Evolutionary conservation across 2,888 invertebrate genomes (phyloP), one percentile per base, ranked within the genome.

Genomic region (Galerucella calmariensis): DNA sequence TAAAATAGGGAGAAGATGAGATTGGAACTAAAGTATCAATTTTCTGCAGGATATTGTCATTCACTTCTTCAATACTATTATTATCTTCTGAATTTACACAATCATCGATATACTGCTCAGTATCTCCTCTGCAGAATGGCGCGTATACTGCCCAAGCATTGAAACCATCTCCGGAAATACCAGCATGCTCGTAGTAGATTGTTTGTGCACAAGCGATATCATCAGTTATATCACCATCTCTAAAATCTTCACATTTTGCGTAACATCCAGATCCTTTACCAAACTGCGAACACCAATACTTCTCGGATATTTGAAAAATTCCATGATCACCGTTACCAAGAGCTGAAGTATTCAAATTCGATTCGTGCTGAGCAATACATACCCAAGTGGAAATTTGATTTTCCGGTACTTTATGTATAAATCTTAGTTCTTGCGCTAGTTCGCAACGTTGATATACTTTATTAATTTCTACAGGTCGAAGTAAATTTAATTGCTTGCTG

Each of bases 131-230:
- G 81, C 94, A 94, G 81, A 91, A 88, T 0, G 88, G 88, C 0
- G 90, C 88, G 83, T 94, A 94, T 1, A 93, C 93, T 0, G 91
- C 90, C 94, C 94, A 94, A 0, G 94, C 94, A 46, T 90, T 89
- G 84, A 93, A 94, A 0, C 94, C 94, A 83, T 94, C 89, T 0
- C 94, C 94, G 9, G 92, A 91, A 1, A 94, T 85, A 2, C 90
- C 86, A 20, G 91, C 90, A 83, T 94, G 94, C 81, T 93, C 93
- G 16, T 91, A 89, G 82, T 91, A 90, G 69, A 94, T 91, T 59
- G 87, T 88, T 16, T 90, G 88, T 1, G 92, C 91, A 84, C 95
- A 95, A 58, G 88, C 85, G 2, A 94, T 88, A 83, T 94, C 94
- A 83, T 94, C 92, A 5, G 89, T 84, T 65, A 95, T 92, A 83